Evolutionary conservation across 2,113 vertebrate genomes (phyloP).

Genomic region (Nymphicus hollandicus): DNA sequence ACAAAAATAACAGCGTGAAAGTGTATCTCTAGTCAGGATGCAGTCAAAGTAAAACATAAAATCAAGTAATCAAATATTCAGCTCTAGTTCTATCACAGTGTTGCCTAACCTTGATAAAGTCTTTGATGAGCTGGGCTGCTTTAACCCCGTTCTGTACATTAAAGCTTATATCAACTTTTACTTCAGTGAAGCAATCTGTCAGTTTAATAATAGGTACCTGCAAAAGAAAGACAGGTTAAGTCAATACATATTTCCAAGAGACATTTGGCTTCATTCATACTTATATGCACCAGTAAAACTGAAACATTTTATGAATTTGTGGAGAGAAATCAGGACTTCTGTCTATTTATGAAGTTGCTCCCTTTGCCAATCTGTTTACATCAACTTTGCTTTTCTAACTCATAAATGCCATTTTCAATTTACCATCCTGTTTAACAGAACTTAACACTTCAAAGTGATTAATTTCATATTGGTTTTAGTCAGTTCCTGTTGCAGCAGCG

Average conservation of each 20-base stretch:
- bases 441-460: not conserved
- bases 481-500: not conserved
- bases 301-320: not conserved
- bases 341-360: not conserved
- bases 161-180: conserved; percentile 99
- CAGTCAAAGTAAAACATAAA: not conserved
- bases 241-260: not conserved
- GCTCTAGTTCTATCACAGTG: not conserved
- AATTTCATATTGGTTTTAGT: not conserved
- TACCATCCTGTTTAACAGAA: not conserved
- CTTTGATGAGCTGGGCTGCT: conserved; percentile 84
- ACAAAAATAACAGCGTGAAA: not conserved
- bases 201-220: conserved; percentile 99
- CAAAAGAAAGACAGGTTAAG: conserved; percentile 25
- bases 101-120: conserved; percentile 91
- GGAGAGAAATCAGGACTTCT: not conserved
- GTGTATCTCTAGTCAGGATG: not conserved
- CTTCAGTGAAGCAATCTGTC: conserved; percentile 94
- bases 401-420: not conserved
- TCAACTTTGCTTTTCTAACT: not conserved
- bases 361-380: not conserved
- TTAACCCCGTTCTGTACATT: conserved; percentile 95
- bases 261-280: not conserved
- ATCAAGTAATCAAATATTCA: not conserved
- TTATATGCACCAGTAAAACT: not conserved